These are phyloP conservation scores for Aspiorhynchus laticeps DNA, from an alignment of 2,113 vertebrate genomes.

Conservation along the genomic window DNA sequence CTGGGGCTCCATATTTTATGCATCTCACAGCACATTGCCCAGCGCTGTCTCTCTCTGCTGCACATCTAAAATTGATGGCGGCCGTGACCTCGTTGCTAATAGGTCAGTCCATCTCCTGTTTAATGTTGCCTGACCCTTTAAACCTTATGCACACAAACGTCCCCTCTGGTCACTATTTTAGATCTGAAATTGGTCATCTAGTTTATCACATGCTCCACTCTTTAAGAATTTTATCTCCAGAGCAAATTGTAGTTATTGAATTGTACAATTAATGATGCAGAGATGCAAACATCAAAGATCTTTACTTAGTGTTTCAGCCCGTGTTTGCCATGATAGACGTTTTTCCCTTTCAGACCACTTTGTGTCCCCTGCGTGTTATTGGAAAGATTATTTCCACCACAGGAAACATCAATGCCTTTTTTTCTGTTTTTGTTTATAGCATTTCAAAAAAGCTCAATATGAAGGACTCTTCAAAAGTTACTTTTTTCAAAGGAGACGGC, in stretches of 20 bases:
- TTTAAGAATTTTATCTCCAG: background rate
- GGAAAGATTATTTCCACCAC: constrained; percentile 59
- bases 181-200: background rate
- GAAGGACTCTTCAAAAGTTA: background rate
- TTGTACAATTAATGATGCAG: constrained; percentile 23
- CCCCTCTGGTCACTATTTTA: constrained; percentile 7
- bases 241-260: background rate
- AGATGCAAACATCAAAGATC: constrained; percentile 10
- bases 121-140: constrained; percentile 45
- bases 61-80: constrained; percentile 76
- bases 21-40: constrained; percentile 63
- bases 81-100: constrained; percentile 54
- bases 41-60: constrained; percentile 33
- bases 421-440: background rate
- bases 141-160: constrained; percentile 7
- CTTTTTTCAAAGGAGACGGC: background rate
- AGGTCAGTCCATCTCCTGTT: constrained; percentile 32
- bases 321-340: background rate
- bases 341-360: background rate
- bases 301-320: background rate
- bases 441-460: background rate
- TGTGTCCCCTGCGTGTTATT: constrained; percentile 47
- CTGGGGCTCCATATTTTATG: constrained; percentile 68
- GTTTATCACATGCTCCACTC: constrained; percentile 4
- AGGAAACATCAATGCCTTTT: constrained; percentile 18